These are phyloP conservation scores for Chymomyza fuscimana DNA, from an alignment of 2,888 invertebrate genomes.

Conservation along the genomic window DNA sequence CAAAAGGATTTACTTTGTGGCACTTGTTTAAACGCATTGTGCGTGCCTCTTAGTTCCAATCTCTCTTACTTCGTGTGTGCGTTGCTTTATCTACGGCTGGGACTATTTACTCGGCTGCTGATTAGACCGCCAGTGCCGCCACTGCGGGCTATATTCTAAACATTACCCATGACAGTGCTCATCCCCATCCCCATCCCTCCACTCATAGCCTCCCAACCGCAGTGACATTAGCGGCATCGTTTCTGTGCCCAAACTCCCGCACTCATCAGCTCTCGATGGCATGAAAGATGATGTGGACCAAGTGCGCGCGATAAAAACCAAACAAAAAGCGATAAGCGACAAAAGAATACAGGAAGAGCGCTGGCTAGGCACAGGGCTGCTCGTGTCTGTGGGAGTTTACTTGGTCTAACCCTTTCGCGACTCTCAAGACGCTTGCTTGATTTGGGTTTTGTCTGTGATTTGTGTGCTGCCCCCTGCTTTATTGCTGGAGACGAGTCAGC, in stretches of 20 bases:
- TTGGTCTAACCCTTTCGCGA: conserved; percentile 31
- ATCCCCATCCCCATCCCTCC: neutral
- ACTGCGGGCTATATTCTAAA: neutral
- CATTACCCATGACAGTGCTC: neutral
- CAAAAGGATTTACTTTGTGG: conserved; percentile 69
- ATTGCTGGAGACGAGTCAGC: conserved; percentile 15
- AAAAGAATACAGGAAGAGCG: conserved; percentile 58
- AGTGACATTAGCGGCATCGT: conserved; percentile 59
- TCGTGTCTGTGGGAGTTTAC: neutral
- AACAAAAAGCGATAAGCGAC: conserved; percentile 61
- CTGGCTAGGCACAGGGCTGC: neutral
- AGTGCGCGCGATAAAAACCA: conserved; percentile 32
- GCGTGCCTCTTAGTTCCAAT: conserved; percentile 8
- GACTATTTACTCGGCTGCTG: conserved; percentile 68
- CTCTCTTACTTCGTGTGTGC: conserved; percentile 32
- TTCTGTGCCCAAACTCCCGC: neutral
- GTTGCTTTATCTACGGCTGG: conserved; percentile 47
- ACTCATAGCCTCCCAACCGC: conserved; percentile 34
- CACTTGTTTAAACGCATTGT: conserved; percentile 19
- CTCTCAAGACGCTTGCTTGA: conserved; percentile 43
- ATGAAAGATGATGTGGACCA: conserved; percentile 27
- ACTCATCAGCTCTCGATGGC: conserved; percentile 8
- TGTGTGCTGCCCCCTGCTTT: neutral
- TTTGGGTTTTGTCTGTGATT: conserved; percentile 36
- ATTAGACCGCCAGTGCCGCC: conserved; percentile 59